phyloP scores from a whole-genome alignment of 2,888 invertebrate genomes.

The Steinernema carpocapsae region DNA sequence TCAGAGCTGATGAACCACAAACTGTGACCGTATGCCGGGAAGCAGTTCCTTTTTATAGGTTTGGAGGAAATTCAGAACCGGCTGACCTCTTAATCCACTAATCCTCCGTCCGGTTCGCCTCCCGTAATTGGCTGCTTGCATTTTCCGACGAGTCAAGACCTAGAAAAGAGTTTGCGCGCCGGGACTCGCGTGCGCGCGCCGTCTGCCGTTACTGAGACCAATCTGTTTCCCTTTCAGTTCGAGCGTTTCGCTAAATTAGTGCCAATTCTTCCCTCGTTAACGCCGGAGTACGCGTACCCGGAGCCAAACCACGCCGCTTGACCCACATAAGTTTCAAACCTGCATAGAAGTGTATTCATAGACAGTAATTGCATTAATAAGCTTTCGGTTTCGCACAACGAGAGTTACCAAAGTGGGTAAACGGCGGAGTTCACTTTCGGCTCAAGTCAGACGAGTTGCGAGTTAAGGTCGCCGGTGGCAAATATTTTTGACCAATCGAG shows the following conservation, averaged over 20 bases:
- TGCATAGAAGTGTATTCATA: constrained; percentile 27
- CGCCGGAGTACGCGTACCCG: constrained; percentile 25
- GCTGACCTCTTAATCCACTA: constrained; percentile 35
- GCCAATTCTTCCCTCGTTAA: constrained; percentile 28
- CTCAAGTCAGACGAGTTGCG: constrained; percentile 4
- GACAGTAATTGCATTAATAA: constrained; percentile 34
- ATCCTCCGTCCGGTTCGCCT: constrained; percentile 26
- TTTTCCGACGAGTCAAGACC: constrained; percentile 31
- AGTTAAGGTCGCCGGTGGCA: constrained; percentile 16
- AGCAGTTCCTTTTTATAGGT: constrained; percentile 33
- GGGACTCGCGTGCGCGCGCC: not conserved
- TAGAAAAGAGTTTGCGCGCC: constrained; percentile 1
- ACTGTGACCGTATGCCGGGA: constrained; percentile 22
- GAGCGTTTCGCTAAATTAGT: constrained; percentile 22
- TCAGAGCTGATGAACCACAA: not conserved
- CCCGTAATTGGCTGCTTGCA: constrained; percentile 32
- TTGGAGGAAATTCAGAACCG: constrained; percentile 31
- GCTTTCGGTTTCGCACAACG: constrained; percentile 15
- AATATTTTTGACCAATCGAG: not conserved
- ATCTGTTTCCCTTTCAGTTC: constrained; percentile 24
- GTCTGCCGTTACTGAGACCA: not conserved
- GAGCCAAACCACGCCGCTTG: constrained; percentile 24
- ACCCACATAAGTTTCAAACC: constrained; percentile 35
- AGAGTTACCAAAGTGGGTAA: not conserved
- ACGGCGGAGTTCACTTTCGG: constrained; percentile 4